Evolutionary conservation across 2,888 invertebrate species (phyloP).

Genomic region (Cybosia mesomella): DNA sequence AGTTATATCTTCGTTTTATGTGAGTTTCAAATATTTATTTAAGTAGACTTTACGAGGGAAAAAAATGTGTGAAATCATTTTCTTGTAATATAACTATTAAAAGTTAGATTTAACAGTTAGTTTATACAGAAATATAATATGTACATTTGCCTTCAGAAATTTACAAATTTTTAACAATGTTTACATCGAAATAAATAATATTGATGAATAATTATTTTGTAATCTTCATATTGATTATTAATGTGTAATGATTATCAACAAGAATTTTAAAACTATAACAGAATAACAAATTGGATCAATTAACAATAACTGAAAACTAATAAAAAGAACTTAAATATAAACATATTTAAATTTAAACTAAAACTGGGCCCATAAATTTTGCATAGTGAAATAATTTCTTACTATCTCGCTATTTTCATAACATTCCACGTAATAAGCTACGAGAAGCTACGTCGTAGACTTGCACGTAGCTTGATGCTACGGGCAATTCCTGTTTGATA

Average conservation of each 20-base stretch:
- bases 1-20: not conserved
- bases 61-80: not conserved
- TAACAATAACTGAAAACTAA: too few relatives aligned
- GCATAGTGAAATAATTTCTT: not conserved
- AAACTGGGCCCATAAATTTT: not conserved
- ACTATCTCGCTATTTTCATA: conserved; percentile 17
- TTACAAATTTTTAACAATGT: too few relatives aligned
- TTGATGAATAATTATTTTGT: too few relatives aligned
- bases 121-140: too few relatives aligned
- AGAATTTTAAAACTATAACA: too few relatives aligned
- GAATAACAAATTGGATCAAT: too few relatives aligned
- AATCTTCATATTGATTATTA: too few relatives aligned
- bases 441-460: conserved; percentile 30
- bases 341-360: not conserved
- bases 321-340: too few relatives aligned
- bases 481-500: conserved; percentile 25
- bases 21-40: not conserved
- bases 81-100: not conserved
- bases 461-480: conserved; percentile 27
- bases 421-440: conserved; percentile 27
- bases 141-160: too few relatives aligned
- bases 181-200: too few relatives aligned
- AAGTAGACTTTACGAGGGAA: not conserved
- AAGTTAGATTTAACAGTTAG: too few relatives aligned
- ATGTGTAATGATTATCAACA: too few relatives aligned